Evolutionary conservation across 2,888 invertebrate species (phyloP).

Genomic region (Ochropacha duplaris): DNA sequence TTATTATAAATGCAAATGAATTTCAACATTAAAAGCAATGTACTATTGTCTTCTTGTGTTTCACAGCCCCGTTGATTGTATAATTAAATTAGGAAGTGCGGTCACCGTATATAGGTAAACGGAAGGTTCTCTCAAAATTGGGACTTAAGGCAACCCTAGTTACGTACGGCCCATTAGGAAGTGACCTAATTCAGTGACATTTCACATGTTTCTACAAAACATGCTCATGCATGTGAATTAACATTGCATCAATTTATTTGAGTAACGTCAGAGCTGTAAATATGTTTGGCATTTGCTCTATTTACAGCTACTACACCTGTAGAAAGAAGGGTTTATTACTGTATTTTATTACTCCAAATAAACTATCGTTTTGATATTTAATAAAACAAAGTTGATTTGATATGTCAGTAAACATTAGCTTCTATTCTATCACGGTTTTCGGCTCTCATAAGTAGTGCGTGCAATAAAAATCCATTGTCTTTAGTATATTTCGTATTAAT

Average conservation of each 20-base stretch:
- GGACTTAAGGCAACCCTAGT: constrained; percentile 45
- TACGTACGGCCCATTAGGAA: constrained; percentile 46
- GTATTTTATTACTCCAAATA: no score
- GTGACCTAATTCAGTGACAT: constrained; percentile 53
- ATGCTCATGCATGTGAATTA: constrained; percentile 36
- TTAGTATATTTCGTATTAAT: no score
- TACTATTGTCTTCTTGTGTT: not conserved
- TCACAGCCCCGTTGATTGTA: not conserved
- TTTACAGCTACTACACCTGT: not conserved
- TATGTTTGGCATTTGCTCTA: not conserved
- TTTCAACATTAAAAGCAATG: not conserved
- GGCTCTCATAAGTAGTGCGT: no score
- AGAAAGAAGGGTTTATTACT: no score
- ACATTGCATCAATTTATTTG: constrained; percentile 10
- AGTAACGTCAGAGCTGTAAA: not conserved
- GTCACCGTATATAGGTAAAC: constrained; percentile 40
- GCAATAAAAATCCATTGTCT: no score
- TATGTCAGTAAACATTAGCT: no score
- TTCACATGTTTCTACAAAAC: constrained; percentile 37
- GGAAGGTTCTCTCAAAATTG: constrained; percentile 38
- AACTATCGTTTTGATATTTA: no score
- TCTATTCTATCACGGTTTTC: no score
- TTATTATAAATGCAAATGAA: not conserved
- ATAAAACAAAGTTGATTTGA: no score
- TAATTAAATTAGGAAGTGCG: constrained; percentile 16